Base-by-base conservation (phyloP, 2,888 invertebrate genomes). In the Synanthedon tipuliformis region DNA sequence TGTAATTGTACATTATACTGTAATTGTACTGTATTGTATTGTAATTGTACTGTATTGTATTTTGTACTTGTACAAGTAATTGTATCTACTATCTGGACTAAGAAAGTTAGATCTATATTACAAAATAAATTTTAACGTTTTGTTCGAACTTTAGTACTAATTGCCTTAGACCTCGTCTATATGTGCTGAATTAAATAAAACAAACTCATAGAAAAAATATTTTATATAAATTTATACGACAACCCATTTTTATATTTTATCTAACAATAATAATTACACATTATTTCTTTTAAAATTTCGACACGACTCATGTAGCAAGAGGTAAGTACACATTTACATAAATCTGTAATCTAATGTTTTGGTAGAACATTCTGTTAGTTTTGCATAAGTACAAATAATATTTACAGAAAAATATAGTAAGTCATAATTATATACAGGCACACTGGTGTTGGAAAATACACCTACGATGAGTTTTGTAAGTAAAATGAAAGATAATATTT, bases 161-260 rank as follows among this genome's bases (percentile, higher is more conserved):
- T n/a, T n/a, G n/a, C n/a, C n/a, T n/a, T n/a, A n/a, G n/a, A n/a
- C n/a, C n/a, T 27, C 27, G 1, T 27, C 7, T 27, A 27, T 27
- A 27, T 27, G 27, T 27, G 1, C 27, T 7, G 12, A 45, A n/a
- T 13, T 49, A 15, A 49, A 49, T 65, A 57, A 78, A 73, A 73
- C 67, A 61, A 59, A n/a, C 4, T 27, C 5, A 56, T 79, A 68
- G 68, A 71, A 79, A 83, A 82, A 78, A 81, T 78, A 80, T 71
- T 79, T 82, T 75, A 78, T 85, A 83, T 78, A 84, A 84, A 84
- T 80, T 74, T 74, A 78, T 81, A 82, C 79, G 78, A 81, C 81
- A 83, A 82, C 80, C 75, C 71, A 75, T 78, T 78, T 49, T 76
- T 61, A 73, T 68, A 67, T 69, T 65, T 55, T 57, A 48, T 23